These are phyloP conservation scores for Haliaeetus leucogaster DNA, from an alignment of 2,113 vertebrate genomes.

Conservation along the genomic window DNA sequence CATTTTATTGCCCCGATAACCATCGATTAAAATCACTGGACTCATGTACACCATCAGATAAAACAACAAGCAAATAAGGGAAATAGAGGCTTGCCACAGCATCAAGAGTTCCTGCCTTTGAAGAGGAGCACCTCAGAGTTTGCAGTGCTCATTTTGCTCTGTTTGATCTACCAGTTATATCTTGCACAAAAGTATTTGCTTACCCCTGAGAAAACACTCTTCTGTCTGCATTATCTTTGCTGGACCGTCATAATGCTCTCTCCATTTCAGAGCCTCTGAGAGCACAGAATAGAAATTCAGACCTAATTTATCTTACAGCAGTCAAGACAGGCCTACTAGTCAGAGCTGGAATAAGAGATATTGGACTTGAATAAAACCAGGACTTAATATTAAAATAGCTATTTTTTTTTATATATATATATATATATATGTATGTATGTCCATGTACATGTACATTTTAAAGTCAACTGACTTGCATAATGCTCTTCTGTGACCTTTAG, in stretches of 20 bases:
- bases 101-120: background rate
- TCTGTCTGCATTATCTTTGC: background rate
- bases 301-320: background rate
- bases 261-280: background rate
- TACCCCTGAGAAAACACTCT: background rate
- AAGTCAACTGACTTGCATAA: background rate
- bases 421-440: background rate
- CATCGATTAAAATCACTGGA: background rate
- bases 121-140: background rate
- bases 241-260: background rate
- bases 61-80: background rate
- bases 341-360: background rate
- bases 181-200: background rate
- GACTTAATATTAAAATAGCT: background rate
- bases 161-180: background rate
- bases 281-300: background rate
- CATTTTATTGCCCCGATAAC: background rate
- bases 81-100: background rate
- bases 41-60: accelerated
- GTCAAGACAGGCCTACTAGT: background rate
- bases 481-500: background rate
- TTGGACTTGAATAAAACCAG: background rate
- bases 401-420: no score
- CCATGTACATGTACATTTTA: background rate
- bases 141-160: background rate